Evolutionary conservation across 1,140 invertebrate genomes (phyloP).

Genomic region (Apis florea): DNA sequence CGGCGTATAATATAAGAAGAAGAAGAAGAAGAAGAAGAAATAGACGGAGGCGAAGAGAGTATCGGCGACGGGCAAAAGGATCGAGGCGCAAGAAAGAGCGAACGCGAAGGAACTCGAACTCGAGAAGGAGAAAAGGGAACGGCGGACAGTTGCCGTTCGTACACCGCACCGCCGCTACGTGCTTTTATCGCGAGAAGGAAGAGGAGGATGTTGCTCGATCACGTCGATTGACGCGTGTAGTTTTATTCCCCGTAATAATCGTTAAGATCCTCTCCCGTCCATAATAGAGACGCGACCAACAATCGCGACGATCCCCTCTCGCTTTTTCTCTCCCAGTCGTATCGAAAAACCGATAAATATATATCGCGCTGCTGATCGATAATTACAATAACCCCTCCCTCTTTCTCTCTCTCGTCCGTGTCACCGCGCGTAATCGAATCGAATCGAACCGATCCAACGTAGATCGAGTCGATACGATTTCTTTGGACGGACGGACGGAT

Average conservation of each 20-base stretch:
- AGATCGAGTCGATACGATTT: too few species aligned
- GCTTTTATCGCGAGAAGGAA: slow-evolving; percentile 71
- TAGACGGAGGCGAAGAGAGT: slow-evolving; percentile 8
- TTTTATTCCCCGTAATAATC: slow-evolving; percentile 45
- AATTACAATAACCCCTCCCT: too few species aligned
- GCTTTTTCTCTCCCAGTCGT: neutral
- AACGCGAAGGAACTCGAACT: slow-evolving; percentile 59
- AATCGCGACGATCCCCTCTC: neutral
- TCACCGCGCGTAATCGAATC: neutral
- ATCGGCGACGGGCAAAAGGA: slow-evolving; percentile 59
- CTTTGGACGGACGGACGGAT: too few species aligned
- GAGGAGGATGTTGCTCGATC: slow-evolving; percentile 58
- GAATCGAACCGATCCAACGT: neutral
- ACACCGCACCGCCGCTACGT: slow-evolving; percentile 71
- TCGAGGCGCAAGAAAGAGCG: slow-evolving; percentile 64
- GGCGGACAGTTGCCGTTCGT: slow-evolving; percentile 72
- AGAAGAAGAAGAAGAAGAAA: too few species aligned
- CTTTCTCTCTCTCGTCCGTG: too few species aligned
- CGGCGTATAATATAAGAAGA: too few species aligned
- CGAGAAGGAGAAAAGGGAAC: slow-evolving; percentile 67
- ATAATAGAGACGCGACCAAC: slow-evolving; percentile 38
- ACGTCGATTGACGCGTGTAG: slow-evolving; percentile 52
- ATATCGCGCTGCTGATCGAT: too few species aligned
- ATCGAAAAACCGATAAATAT: neutral
- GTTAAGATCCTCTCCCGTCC: slow-evolving; percentile 43